Percentiles rank a stretch among this genome's conserved stretches.
phyloP scores from a whole-genome alignment of 2,113 vertebrate species.

The Candoia aspera region DNA sequence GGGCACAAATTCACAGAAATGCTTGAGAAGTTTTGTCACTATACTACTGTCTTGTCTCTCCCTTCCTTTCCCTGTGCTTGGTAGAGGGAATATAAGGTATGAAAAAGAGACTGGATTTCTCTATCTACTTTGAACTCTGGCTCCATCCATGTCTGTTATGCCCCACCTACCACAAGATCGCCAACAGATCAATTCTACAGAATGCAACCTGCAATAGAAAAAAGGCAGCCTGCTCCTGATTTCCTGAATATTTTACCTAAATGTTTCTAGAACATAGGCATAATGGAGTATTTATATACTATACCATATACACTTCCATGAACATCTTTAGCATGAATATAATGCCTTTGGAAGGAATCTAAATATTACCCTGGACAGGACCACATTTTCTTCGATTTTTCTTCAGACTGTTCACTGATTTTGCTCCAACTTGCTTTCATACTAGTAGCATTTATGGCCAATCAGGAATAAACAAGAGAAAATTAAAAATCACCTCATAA shows the following conservation, averaged over 20 bases:
- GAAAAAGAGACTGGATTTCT: neutral
- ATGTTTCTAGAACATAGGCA: neutral
- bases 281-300: neutral
- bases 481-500: neutral
- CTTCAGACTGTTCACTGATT: neutral
- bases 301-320: neutral
- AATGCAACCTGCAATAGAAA: neutral
- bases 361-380: neutral
- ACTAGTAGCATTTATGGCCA: neutral
- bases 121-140: neutral
- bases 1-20: neutral
- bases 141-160: neutral
- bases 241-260: neutral
- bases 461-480: neutral
- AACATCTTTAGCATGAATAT: neutral
- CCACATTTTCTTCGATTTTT: neutral
- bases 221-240: neutral
- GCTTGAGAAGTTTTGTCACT: neutral
- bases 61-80: neutral
- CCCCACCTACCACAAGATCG: neutral
- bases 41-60: neutral
- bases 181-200: neutral
- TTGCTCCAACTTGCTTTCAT: neutral
- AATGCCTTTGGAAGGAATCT: neutral
- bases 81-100: neutral